Evolutionary conservation across 2,797 vertebrate genomes (phyloP).

Genomic region (Rhodeus uyekii): DNA sequence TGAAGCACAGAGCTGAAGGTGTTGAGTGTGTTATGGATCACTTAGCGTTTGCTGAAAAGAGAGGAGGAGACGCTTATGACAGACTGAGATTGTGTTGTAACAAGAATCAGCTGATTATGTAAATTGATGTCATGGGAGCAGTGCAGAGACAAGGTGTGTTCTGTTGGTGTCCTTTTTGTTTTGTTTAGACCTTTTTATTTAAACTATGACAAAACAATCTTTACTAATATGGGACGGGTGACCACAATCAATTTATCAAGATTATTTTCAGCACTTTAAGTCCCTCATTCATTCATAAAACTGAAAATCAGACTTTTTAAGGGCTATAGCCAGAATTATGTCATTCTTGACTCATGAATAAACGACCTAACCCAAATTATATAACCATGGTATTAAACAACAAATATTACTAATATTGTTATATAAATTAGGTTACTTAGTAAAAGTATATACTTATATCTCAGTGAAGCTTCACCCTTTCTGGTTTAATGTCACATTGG

Average conservation of each 20-base stretch:
- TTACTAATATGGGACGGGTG: not conserved
- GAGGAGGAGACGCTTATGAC: not conserved
- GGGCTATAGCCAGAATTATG: not conserved
- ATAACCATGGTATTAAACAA: not conserved
- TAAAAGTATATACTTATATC: not conserved
- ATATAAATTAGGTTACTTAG: not conserved
- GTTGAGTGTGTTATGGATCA: not conserved
- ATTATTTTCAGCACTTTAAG: not conserved
- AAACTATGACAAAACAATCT: not conserved
- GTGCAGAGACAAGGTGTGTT: not conserved
- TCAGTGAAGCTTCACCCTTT: not conserved
- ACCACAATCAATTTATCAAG: not conserved
- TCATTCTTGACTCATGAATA: not conserved
- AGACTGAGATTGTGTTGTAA: constrained; percentile 37
- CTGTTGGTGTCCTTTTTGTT: not conserved
- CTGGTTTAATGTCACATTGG: not conserved
- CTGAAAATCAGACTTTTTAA: not conserved
- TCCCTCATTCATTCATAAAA: not conserved
- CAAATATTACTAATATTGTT: not conserved
- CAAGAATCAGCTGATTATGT: constrained; percentile 44
- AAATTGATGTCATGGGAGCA: constrained; percentile 51
- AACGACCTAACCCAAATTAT: not conserved
- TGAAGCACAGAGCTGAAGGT: not conserved
- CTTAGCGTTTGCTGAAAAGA: not conserved
- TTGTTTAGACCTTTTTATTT: not conserved